Evolutionary conservation across 1,140 invertebrate species (phyloP).

Genomic region (Drosophila chauvacae): DNA sequence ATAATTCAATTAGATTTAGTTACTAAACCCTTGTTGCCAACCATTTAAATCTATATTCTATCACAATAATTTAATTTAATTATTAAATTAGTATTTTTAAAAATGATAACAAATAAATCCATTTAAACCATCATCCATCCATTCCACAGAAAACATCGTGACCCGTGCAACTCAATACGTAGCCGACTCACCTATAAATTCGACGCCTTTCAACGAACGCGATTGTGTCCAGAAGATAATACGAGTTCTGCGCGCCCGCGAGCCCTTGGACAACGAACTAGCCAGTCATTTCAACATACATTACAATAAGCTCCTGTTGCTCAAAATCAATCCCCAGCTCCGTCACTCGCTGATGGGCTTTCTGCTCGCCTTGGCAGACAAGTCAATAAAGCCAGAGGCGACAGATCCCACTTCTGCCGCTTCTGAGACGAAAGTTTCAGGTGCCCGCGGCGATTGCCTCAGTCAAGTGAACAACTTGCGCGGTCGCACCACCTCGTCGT

Average conservation of each 20-base stretch:
- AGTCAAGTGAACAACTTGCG: background rate
- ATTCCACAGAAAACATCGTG: background rate
- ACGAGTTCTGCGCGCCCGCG: background rate
- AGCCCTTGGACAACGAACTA: background rate
- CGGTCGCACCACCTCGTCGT: background rate
- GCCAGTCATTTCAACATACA: background rate
- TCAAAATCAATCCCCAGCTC: background rate
- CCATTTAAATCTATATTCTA: too few species aligned
- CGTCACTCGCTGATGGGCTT: slow-evolving; percentile 11
- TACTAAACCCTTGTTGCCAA: too few species aligned
- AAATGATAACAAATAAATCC: background rate
- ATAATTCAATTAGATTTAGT: too few species aligned
- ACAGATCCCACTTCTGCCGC: background rate
- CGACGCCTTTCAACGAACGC: background rate
- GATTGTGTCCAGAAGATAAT: slow-evolving; percentile 17
- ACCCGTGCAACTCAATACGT: background rate
- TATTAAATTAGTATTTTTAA: too few species aligned
- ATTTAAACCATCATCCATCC: background rate
- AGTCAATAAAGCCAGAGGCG: background rate
- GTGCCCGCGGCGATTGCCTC: background rate
- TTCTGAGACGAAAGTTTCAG: background rate
- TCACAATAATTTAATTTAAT: too few species aligned
- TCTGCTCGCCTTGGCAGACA: slow-evolving; percentile 2
- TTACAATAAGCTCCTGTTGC: slow-evolving; percentile 7
- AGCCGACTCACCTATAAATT: fast-evolving